Evolutionary conservation across 2,888 invertebrate genomes (phyloP).

Genomic region (Cryptocheilus praepositus): DNA sequence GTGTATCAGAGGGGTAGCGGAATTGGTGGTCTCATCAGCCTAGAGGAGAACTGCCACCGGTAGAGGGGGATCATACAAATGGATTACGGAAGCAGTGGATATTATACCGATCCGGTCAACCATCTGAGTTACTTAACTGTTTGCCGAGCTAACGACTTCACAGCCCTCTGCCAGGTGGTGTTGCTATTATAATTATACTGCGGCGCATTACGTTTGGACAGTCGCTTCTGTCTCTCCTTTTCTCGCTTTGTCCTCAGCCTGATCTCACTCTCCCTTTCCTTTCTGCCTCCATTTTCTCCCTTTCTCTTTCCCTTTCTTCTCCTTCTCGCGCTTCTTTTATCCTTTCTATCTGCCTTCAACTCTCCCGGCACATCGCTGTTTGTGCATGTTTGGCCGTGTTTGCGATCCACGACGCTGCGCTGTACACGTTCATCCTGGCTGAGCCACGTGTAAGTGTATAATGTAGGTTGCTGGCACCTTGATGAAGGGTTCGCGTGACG

Average conservation of each 20-base stretch:
- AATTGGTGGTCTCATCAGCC: constrained; percentile 32
- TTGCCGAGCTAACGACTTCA: constrained; percentile 68
- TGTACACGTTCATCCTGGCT: constrained; percentile 53
- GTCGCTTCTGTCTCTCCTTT: constrained; percentile 10
- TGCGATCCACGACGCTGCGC: constrained; percentile 34
- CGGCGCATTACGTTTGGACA: constrained; percentile 32
- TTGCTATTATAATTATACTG: constrained; percentile 67
- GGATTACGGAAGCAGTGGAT: constrained; percentile 63
- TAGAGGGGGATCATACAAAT: constrained; percentile 56
- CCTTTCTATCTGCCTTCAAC: constrained; percentile 28
- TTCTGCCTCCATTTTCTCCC: constrained; percentile 14
- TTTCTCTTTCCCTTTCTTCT: neutral
- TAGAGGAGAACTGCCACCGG: constrained; percentile 24
- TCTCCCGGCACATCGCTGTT: constrained; percentile 33
- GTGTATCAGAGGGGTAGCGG: constrained; percentile 9
- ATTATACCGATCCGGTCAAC: constrained; percentile 62
- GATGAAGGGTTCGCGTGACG: constrained; percentile 75
- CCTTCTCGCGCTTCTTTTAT: constrained; percentile 11
- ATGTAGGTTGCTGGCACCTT: constrained; percentile 69
- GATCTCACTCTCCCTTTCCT: constrained; percentile 13
- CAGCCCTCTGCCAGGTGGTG: constrained; percentile 67
- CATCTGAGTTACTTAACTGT: constrained; percentile 61
- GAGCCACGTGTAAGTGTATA: constrained; percentile 63
- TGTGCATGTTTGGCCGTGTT: constrained; percentile 40
- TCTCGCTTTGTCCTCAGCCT: constrained; percentile 10